Evolutionary conservation across 2,113 vertebrate genomes (phyloP), one percentile per base, ranked within the genome.

Genomic region (Aegotheles bennettii): DNA sequence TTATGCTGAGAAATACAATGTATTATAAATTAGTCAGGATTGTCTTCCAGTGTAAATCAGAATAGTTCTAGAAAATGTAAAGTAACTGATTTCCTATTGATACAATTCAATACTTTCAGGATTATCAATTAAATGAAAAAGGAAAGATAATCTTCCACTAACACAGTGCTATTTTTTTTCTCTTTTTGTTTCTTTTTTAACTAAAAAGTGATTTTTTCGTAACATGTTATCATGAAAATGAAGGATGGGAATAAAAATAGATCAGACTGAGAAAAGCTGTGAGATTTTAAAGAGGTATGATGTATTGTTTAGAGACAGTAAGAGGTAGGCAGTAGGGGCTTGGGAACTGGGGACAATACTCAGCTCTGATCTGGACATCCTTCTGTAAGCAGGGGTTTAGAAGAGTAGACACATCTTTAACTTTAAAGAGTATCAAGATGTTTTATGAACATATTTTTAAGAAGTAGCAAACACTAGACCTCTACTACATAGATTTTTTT

Each of bases 121-220:
- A 89, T 78, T 87, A 74, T 53, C 64, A 89, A 84, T 89, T 84
- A 95, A 89, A 87, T 65, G 48, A 77, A 87, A 87, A 84, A 28
- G 11, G 9, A 76, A 74, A 93, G 93, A 54, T 81, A 85, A 89
- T 84, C 31, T 84, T 80, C 45, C 17, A 35, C 45, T 67, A 80
- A 16, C 40, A 24, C 17, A 6, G 18, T 45, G 10, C 2, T 61
- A 9, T 19, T 69, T 84, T 79, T 63, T 89, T 26, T 33, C 2
- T 40, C 3, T 28, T 57, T 71, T 67, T 42, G 1, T 43, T 78
- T 95, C 42, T 59, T 75, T 90, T 87, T 78, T 90, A 77, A 87
- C 84, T 78, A 82, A 96, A 89, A 87, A 94, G 26, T 19, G 8
- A 53, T 47, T 42, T 81, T 91, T 91, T 91, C 53, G 68, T 87